phyloP scores from a whole-genome alignment of 1,140 invertebrate genomes.

The Protaetia brevitarsis region DNA sequence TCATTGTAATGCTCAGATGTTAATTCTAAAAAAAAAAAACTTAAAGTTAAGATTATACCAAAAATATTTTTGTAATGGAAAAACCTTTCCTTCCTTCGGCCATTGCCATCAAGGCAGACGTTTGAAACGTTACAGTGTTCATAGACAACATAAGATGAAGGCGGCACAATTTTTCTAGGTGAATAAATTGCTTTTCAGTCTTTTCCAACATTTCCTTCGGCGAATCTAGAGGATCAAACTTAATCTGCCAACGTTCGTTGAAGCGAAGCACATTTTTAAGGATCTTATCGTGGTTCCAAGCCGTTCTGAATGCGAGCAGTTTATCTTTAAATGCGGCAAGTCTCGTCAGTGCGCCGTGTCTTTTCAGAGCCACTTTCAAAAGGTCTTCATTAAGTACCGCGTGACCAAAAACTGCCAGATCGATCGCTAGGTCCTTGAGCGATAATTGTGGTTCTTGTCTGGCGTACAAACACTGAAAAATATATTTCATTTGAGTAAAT shows the following conservation, averaged over 20 bases:
- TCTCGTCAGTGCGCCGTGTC: slow-evolving; percentile 41
- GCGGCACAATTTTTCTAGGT: slow-evolving; percentile 33
- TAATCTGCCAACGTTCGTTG: not conserved
- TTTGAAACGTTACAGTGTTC: slow-evolving; percentile 54
- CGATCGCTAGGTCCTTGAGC: slow-evolving; percentile 29
- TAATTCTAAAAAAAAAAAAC: slow-evolving; percentile 52
- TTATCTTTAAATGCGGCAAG: slow-evolving; percentile 31
- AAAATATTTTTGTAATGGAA: not conserved
- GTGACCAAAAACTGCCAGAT: slow-evolving; percentile 61
- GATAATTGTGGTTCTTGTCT: not conserved
- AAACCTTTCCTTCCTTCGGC: slow-evolving; percentile 50
- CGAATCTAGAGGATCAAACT: slow-evolving; percentile 25
- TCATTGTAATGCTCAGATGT: slow-evolving; percentile 60
- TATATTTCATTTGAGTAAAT: too few relatives aligned
- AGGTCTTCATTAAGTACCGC: slow-evolving; percentile 55
- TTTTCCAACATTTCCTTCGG: slow-evolving; percentile 44
- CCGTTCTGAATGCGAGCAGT: slow-evolving; percentile 20
- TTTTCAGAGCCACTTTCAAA: slow-evolving; percentile 48
- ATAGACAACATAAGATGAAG: slow-evolving; percentile 49
- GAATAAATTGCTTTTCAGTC: slow-evolving; percentile 36
- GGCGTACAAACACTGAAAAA: slow-evolving; percentile 1
- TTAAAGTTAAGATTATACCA: not conserved
- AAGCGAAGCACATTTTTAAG: not conserved
- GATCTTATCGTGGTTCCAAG: not conserved
- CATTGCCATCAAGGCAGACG: slow-evolving; percentile 54